Percentiles rank a stretch among this genome's conserved stretches.
Conservation (phyloP, 2,113 vertebrate species). For the Empidonax traillii region DNA sequence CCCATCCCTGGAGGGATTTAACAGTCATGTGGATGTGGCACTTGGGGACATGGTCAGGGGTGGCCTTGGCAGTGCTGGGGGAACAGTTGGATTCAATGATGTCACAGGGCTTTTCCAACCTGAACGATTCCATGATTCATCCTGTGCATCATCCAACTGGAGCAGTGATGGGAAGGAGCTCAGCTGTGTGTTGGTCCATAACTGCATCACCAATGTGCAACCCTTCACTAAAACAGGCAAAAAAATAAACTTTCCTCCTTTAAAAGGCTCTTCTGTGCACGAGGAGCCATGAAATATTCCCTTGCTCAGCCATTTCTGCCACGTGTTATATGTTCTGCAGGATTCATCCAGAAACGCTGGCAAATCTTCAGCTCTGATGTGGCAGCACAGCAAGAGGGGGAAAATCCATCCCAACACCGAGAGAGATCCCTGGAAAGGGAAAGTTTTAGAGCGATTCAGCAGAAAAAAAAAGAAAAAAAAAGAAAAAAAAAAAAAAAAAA, state of each 20-base stretch:
- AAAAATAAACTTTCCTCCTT: not conserved
- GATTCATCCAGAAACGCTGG: not conserved
- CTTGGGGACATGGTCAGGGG: not conserved
- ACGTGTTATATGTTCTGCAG: not conserved
- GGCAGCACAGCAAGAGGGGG: not conserved
- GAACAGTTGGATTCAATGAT: fast-evolving
- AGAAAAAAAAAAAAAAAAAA: not conserved
- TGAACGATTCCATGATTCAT: not conserved
- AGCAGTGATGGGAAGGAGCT: not conserved
- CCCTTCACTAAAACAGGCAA: not conserved
- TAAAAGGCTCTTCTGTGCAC: not conserved
- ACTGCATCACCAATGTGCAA: not conserved
- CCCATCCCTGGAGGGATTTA: not conserved
- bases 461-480: not conserved
- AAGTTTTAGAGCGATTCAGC: not conserved
- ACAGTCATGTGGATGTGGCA: not conserved
- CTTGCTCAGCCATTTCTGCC: not conserved
- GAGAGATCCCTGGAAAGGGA: not conserved
- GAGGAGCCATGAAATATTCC: not conserved
- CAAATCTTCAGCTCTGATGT: not conserved
- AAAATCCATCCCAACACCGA: not conserved
- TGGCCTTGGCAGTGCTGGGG: not conserved
- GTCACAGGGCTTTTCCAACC: not conserved
- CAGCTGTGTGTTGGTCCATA: too few relatives aligned
- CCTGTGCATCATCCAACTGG: not conserved